Conservation (phyloP, 2,888 invertebrate species). For the Andrena trimmerana region DNA sequence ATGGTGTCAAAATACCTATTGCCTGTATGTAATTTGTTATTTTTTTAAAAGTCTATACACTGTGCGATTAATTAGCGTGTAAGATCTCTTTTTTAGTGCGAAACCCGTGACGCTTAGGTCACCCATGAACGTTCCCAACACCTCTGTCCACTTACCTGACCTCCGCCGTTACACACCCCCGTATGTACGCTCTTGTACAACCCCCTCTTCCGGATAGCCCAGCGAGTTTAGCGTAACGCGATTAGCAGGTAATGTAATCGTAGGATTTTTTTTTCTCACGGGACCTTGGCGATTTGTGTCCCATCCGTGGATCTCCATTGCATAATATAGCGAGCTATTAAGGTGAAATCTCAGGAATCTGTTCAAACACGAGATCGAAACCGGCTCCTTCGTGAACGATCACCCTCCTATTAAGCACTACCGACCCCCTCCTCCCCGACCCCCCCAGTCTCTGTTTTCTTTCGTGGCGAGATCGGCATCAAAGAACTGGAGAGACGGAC, state of each 20-base stretch:
- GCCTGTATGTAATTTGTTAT: slow-evolving; percentile 85
- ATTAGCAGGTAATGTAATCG: slow-evolving; percentile 40
- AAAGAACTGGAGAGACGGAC: background rate
- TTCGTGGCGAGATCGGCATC: background rate
- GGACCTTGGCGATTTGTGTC: slow-evolving; percentile 22
- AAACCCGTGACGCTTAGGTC: slow-evolving; percentile 38
- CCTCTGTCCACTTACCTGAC: slow-evolving; percentile 7
- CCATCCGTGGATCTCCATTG: slow-evolving; percentile 55
- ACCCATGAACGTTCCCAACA: slow-evolving; percentile 10
- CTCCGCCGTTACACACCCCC: slow-evolving; percentile 4
- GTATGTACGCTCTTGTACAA: background rate
- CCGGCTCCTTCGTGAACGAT: slow-evolving; percentile 51
- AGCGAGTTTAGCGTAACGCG: slow-evolving; percentile 12
- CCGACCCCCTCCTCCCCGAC: background rate
- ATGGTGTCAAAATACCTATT: slow-evolving; percentile 79
- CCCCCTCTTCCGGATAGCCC: background rate
- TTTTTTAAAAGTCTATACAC: slow-evolving; percentile 85
- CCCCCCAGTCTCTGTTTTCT: background rate
- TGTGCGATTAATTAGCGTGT: slow-evolving; percentile 81
- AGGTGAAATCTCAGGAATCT: slow-evolving; percentile 65
- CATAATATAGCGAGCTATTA: slow-evolving; percentile 47
- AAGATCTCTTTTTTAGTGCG: slow-evolving; percentile 69
- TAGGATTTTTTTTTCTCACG: slow-evolving; percentile 22
- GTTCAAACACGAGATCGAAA: slow-evolving; percentile 19
- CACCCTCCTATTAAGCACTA: background rate